Evolutionary conservation across 2,888 invertebrate genomes (phyloP).

Genomic region (Drosophila vallismaia): DNA sequence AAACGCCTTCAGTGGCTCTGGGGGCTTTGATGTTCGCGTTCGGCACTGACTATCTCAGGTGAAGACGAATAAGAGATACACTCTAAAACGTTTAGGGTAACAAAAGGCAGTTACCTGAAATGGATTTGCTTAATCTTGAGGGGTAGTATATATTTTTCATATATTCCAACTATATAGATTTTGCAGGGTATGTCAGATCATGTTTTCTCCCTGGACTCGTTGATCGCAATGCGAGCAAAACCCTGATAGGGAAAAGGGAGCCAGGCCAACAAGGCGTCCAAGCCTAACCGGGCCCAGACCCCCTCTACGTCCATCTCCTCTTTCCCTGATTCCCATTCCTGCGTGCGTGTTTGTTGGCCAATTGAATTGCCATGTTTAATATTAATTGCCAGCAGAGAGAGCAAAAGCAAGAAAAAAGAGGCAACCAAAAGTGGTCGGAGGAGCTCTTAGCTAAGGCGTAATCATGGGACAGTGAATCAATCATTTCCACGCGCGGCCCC

Average conservation of each 20-base stretch:
- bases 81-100: not conserved
- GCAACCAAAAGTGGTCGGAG: constrained; percentile 11
- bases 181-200: constrained; percentile 16
- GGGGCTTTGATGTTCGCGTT: constrained; percentile 51
- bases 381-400: constrained; percentile 47
- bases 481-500: constrained; percentile 76
- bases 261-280: constrained; percentile 31
- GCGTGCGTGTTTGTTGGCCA: constrained; percentile 42
- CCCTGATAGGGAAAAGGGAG: constrained; percentile 36
- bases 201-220: not conserved
- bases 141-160: too few species aligned
- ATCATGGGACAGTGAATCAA: constrained; percentile 66
- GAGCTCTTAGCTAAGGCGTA: constrained; percentile 40
- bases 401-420: constrained; percentile 15
- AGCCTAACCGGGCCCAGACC: constrained; percentile 22
- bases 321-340: not conserved
- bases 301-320: too few species aligned
- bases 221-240: constrained; percentile 29
- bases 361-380: constrained; percentile 59
- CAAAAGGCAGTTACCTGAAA: too few species aligned
- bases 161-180: not conserved
- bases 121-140: too few species aligned
- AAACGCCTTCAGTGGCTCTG: constrained; percentile 67
- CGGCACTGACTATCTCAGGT: constrained; percentile 20
- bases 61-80: constrained; percentile 9